These are phyloP conservation scores for Rissa tridactyla DNA, from an alignment of 2,113 vertebrate species.

Conservation along the genomic window DNA sequence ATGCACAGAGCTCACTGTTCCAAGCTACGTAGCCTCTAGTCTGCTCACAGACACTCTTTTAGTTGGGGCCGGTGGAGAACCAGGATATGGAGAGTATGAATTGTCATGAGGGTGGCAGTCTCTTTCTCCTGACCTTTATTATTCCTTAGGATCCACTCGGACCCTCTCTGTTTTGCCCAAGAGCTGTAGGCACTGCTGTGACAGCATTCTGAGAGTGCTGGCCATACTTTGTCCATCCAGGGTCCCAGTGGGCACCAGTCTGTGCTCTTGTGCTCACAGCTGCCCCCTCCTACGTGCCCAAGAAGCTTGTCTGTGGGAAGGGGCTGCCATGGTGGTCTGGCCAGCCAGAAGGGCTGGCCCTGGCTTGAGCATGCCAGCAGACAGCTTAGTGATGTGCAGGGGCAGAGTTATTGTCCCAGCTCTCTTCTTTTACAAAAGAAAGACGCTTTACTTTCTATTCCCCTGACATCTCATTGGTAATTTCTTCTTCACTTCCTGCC, in stretches of 20 bases:
- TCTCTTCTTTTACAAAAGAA: not conserved
- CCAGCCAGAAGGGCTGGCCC: not conserved
- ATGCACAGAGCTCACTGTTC: not conserved
- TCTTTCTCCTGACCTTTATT: not conserved
- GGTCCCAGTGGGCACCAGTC: not conserved
- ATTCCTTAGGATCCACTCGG: not conserved
- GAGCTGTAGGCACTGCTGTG: not conserved
- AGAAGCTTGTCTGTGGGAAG: not conserved
- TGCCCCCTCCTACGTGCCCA: not conserved
- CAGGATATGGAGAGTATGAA: not conserved
- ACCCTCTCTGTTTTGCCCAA: not conserved
- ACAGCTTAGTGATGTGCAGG: not conserved
- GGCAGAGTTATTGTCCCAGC: not conserved
- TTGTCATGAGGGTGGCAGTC: not conserved
- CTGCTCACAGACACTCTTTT: not conserved
- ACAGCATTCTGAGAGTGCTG: not conserved
- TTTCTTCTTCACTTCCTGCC: not conserved
- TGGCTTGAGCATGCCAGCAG: not conserved
- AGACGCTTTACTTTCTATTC: not conserved
- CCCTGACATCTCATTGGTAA: not conserved
- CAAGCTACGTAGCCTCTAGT: not conserved
- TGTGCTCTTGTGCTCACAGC: not conserved
- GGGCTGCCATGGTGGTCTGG: not conserved
- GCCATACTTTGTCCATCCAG: not conserved
- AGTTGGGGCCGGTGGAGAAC: not conserved